Percentiles rank a stretch among this genome's conserved stretches.
These are phyloP conservation scores for Eulemur coronatus DNA, from an alignment of 2,797 vertebrate genomes.

Conservation along the genomic window DNA sequence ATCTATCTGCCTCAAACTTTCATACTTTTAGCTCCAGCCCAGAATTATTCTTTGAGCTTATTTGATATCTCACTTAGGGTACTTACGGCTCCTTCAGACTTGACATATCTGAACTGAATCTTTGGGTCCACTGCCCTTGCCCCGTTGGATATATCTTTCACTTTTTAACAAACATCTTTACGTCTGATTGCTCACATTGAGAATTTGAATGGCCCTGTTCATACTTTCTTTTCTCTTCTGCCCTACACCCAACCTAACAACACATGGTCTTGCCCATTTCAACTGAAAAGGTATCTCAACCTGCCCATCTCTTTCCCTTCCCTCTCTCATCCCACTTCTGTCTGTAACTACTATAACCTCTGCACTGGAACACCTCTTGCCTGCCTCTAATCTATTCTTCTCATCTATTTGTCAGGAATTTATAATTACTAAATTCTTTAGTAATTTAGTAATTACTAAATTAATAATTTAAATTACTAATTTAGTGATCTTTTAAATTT, in stretches of 20 bases:
- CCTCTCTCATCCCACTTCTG: background rate
- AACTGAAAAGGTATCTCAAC: background rate
- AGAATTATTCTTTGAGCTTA: background rate
- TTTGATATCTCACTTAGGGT: no score
- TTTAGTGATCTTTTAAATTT: no score
- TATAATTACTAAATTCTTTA: background rate
- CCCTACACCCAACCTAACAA: background rate
- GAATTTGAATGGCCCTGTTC: background rate
- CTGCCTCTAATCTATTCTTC: background rate
- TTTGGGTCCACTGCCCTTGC: background rate
- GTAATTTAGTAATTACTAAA: background rate
- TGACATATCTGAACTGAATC: background rate
- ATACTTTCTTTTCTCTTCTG: background rate
- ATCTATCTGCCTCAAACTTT: background rate
- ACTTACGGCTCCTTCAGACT: background rate
- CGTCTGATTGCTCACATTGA: no score
- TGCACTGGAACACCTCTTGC: background rate
- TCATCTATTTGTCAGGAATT: background rate
- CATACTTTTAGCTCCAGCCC: background rate
- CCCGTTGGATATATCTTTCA: accelerated
- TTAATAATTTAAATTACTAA: no score
- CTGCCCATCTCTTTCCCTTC: accelerated
- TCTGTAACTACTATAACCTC: background rate
- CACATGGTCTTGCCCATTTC: background rate
- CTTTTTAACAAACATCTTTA: background rate